Base-by-base conservation (phyloP, 2,113 vertebrate genomes). In the Equus quagga region DNA sequence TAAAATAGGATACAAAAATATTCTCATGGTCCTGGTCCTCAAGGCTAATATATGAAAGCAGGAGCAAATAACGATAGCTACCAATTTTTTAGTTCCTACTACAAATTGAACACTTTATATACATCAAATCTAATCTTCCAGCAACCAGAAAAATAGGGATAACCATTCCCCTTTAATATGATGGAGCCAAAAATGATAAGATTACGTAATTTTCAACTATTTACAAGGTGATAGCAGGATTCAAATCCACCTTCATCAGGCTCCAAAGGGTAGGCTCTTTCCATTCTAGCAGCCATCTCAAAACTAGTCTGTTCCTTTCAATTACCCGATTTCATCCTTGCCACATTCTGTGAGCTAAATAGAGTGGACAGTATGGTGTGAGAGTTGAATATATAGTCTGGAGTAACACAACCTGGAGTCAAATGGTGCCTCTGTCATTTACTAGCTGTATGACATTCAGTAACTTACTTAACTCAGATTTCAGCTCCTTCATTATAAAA, bases 1-100 rank as follows among this genome's bases (percentile, higher is more conserved):
- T 65, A 82, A 86, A 86, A 21, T 58, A 89, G 49, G 11, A 79
- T 70, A 83, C 31, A 89, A 95, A 92, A 94, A 90, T 94, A 83
- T 1, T 75, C 11, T 12, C 23, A 46, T 18, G 31, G 8, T 31
- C 31, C 84, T 87, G 18, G 56, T 62, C 33, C 28, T 81, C 54
- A 79, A 94, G 60, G 83, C 17, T 82, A 90, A 87, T 87, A 51
- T 3, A 80, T 70, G 46, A 94, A 96, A 96, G 76, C 1, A 87
- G 54, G 24, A 41, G 18, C n/a, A 70, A 83, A 69, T 31, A 82
- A 89, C 65, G 28, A 91, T 14, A 82, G 31, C 19, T 70, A 49
- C 31, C 58, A 93, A 60, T 49, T 41, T 93, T 58, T 69, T 2
- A 91, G 13, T 70, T 93, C 33, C 33, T 56, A 54, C 44, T 84